These are phyloP conservation scores for Poecilus cupreus DNA, from an alignment of 2,888 invertebrate species.

Conservation along the genomic window DNA sequence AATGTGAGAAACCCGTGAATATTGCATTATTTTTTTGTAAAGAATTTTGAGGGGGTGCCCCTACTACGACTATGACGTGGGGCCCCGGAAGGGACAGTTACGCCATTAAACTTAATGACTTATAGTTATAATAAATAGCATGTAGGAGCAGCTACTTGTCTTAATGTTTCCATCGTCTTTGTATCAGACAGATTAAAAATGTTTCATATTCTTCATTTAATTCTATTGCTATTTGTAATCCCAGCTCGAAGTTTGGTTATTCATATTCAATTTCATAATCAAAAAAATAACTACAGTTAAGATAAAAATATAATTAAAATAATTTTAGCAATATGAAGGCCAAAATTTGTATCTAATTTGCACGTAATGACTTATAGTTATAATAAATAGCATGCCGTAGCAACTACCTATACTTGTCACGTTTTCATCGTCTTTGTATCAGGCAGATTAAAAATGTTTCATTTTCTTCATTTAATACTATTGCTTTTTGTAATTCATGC, in stretches of 20 bases:
- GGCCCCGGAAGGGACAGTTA: too few relatives aligned
- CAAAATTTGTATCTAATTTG: conserved; percentile 17
- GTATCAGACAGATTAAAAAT: neutral
- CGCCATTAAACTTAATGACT: too few relatives aligned
- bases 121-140: too few relatives aligned
- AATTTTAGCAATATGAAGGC: conserved; percentile 7
- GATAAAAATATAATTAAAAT: too few relatives aligned
- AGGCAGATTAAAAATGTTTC: neutral
- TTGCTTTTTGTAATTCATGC: neutral
- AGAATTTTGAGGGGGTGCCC: too few relatives aligned
- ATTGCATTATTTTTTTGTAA: too few relatives aligned
- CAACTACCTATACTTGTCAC: neutral
- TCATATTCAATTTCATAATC: too few relatives aligned
- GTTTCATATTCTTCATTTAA: neutral
- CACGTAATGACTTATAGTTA: conserved; percentile 2
- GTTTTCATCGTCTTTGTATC: neutral
- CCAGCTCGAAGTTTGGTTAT: neutral
- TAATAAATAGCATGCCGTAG: neutral
- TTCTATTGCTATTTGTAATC: neutral
- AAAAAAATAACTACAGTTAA: too few relatives aligned
- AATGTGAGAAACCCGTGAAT: too few relatives aligned
- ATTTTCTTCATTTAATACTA: neutral
- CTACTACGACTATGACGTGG: too few relatives aligned
- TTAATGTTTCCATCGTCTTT: neutral
- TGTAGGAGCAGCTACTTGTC: neutral